These are phyloP conservation scores for Hemicentrotus pulcherrimus DNA, from an alignment of 35 echinoderm and acorn worm species.

Conservation along the genomic window DNA sequence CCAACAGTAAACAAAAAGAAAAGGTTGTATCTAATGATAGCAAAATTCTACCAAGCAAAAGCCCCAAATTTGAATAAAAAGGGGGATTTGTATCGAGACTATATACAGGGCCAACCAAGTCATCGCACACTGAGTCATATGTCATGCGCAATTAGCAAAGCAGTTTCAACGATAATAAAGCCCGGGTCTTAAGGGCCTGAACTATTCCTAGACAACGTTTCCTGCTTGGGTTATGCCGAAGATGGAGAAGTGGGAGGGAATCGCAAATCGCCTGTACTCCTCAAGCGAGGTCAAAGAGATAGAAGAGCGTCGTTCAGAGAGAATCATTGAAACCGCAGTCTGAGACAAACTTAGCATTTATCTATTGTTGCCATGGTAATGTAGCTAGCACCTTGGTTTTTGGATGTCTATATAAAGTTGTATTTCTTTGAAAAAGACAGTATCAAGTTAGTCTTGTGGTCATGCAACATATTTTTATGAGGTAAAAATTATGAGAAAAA, in stretches of 20 bases:
- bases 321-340: background rate
- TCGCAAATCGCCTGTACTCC: background rate
- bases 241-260: background rate
- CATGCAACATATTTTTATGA: background rate
- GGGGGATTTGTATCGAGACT: background rate
- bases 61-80: background rate
- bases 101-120: background rate
- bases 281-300: background rate
- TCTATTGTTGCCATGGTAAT: background rate
- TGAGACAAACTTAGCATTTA: background rate
- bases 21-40: too few relatives aligned
- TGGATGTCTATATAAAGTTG: background rate
- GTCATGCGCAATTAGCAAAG: conserved; percentile 1
- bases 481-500: background rate
- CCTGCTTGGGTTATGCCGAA: background rate
- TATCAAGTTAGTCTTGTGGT: background rate
- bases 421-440: background rate
- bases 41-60: too few relatives aligned
- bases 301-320: background rate
- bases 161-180: background rate
- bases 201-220: conserved; percentile 7
- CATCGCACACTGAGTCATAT: background rate
- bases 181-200: background rate
- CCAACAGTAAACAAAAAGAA: too few relatives aligned
- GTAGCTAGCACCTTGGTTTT: background rate